These are phyloP conservation scores for Bombus superbus DNA, from an alignment of 1,140 invertebrate genomes.

Conservation along the genomic window DNA sequence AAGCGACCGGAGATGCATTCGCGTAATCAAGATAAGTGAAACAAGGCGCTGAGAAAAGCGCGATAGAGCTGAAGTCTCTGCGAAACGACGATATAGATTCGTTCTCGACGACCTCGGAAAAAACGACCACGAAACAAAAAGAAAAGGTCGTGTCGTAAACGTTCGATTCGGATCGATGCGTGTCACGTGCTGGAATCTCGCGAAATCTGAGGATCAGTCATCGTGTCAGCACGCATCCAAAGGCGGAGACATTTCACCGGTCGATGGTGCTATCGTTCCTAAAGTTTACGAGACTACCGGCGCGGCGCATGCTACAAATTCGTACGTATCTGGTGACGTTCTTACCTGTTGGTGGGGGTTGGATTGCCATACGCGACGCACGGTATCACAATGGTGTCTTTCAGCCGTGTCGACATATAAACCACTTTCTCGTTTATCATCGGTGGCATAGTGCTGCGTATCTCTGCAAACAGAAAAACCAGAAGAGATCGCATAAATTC, in stretches of 20 bases:
- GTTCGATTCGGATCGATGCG: neutral
- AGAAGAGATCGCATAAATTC: constrained; percentile 19
- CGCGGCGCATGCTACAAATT: neutral
- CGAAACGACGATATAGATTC: neutral
- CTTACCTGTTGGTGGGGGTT: constrained; percentile 84
- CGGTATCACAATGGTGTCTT: constrained; percentile 85
- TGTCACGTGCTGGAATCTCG: neutral
- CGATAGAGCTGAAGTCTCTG: no score
- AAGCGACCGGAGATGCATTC: neutral
- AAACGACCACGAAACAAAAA: no score
- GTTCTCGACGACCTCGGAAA: neutral
- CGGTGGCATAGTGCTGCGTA: constrained; percentile 82
- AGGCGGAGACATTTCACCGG: neutral
- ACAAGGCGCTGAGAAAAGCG: neutral
- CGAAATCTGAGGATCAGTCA: neutral
- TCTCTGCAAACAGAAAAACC: constrained; percentile 76
- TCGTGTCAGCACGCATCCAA: neutral
- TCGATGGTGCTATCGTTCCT: neutral
- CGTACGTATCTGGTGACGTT: neutral
- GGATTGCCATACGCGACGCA: constrained; percentile 87
- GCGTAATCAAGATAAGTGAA: constrained; percentile 4
- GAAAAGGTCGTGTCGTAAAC: neutral
- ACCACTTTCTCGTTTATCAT: constrained; percentile 83
- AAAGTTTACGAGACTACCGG: neutral
- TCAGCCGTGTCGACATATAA: constrained; percentile 81